These are phyloP conservation scores for Ciconia nigra DNA, from an alignment of 2,797 vertebrate species.

Conservation along the genomic window DNA sequence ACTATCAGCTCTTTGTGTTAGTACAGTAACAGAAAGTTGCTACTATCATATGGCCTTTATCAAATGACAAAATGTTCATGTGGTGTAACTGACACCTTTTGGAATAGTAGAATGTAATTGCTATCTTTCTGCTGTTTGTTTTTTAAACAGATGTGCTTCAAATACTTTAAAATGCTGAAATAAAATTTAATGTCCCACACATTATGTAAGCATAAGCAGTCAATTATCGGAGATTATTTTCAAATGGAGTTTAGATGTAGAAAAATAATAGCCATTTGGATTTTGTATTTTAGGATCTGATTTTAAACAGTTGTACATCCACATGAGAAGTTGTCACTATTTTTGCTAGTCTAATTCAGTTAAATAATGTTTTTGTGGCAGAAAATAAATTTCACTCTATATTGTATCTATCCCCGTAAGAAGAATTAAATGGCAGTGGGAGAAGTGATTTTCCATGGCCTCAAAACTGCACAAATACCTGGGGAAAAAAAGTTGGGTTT, in stretches of 20 bases:
- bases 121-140: not conserved
- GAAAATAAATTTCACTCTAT: not conserved
- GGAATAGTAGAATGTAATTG: not conserved
- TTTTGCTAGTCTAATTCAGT: not conserved
- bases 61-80: not conserved
- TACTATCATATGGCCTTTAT: not conserved
- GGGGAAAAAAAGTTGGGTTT: not conserved
- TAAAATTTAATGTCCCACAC: not conserved
- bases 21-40: not conserved
- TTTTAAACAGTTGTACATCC: not conserved
- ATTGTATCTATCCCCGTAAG: not conserved
- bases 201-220: not conserved
- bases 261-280: not conserved
- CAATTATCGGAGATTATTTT: not conserved
- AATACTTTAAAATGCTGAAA: not conserved
- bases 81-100: not conserved
- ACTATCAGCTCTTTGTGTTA: not conserved
- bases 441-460: not conserved
- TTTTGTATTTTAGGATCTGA: not conserved
- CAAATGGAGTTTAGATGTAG: not conserved
- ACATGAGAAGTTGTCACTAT: not conserved
- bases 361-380: not conserved
- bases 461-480: not conserved
- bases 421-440: not conserved
- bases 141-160: not conserved